Evolutionary conservation across 2,797 vertebrate genomes (phyloP), one percentile per base, ranked within the genome.

Genomic region (Sebastes oblongus): DNA sequence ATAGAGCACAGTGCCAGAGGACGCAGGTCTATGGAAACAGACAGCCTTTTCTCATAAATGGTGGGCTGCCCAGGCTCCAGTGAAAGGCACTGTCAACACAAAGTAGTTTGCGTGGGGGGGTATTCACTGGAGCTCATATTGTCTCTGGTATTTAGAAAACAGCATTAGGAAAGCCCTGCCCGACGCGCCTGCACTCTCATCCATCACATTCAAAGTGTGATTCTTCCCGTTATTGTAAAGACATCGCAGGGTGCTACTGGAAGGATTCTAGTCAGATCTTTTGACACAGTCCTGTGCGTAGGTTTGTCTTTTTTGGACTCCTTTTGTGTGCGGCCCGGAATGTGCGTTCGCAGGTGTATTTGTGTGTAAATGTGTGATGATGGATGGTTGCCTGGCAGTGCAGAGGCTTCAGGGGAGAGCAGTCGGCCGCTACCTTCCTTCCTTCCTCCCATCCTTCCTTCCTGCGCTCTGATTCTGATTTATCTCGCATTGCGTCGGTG

Each of bases 401-500:
- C 78, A 78, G 72, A 92, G 91, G 89, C 88, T 88, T 88, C 82
- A 73, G 86, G 85, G 79, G 78, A 82, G 75, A 84, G 85, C 20
- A 77, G 13, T 74, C 66, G 68, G 66, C 80, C 75, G 52, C 82
- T 78, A 71, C 84, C 79, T 87, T 70, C 85, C 80, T 74, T 72
- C 76, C 67, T 74, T 74, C 76, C 66, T 86, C 42, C 77, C 76
- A 69, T 59, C 82, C 80, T 61, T 70, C 72, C 89, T 90, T 84
- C 82, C 83, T 90, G 85, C 65, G 54, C 84, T 80, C 85, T 66
- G 84, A 88, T 92, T 93, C 86, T 91, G 91, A 93, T 94, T 94
- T 93, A 92, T 95, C 91, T 92, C 86, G 64, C 84, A 75, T 93
- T 95, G 95, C 94, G 95, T 95, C 85, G 92, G 94, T 92, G 94